A percentile compares a stretch with the other conserved stretches of the same genome.
Evolutionary conservation across 2,888 invertebrate species (phyloP).

Genomic region (Mesorhabditis sp.): DNA sequence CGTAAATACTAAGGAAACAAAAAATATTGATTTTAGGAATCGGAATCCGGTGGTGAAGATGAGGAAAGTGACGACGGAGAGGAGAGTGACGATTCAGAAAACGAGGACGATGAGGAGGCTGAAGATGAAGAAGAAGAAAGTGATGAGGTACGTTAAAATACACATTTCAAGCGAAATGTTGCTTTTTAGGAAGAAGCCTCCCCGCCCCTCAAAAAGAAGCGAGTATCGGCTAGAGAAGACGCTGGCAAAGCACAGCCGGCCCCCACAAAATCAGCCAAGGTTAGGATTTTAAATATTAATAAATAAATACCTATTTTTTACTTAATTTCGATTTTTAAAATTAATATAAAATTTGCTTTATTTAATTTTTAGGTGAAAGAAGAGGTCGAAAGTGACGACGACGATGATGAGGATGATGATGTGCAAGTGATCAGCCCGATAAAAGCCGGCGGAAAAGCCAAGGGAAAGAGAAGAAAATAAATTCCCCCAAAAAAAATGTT

Average conservation of each 20-base stretch:
- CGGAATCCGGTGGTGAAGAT: constrained; percentile 14
- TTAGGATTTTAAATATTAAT: no score
- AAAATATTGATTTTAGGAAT: constrained; percentile 8
- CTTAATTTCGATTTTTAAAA: no score
- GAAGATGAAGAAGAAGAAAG: constrained; percentile 11
- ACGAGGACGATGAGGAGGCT: constrained; percentile 3
- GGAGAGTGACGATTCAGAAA: constrained; percentile 8
- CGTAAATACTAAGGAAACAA: neutral
- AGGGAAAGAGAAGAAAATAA: constrained; percentile 3
- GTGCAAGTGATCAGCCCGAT: neutral
- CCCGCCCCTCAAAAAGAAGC: neutral
- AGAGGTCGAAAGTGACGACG: neutral
- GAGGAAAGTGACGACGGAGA: constrained; percentile 22
- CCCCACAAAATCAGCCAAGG: no score
- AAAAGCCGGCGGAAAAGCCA: neutral
- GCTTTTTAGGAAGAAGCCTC: neutral
- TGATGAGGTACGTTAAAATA: neutral
- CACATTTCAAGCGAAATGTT: neutral
- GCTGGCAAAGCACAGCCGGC: no score
- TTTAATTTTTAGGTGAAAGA: neutral
- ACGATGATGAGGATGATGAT: neutral
- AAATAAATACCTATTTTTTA: no score
- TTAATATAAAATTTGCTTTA: neutral
- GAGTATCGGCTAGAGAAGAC: neutral
- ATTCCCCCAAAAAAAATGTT: neutral